Evolutionary conservation across 1,140 invertebrate species (phyloP).

Genomic region (Zaprionus ornatus): DNA sequence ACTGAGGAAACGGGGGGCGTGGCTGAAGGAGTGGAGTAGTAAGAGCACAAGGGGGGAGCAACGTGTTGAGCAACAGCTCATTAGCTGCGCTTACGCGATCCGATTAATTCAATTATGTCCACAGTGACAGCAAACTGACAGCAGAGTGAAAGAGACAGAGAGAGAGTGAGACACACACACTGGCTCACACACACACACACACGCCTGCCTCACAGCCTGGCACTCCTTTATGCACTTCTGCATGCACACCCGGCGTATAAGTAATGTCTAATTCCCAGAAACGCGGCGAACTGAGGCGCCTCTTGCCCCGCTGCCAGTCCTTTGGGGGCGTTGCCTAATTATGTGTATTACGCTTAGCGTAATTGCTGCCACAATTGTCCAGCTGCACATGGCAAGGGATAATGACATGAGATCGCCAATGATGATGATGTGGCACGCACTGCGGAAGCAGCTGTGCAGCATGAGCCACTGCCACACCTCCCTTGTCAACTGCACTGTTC

Average conservation of each 20-base stretch:
- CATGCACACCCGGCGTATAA: conserved; percentile 27
- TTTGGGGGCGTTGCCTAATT: conserved; percentile 52
- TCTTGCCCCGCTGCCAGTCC: background rate
- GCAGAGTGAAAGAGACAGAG: background rate
- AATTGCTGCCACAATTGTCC: conserved; percentile 46
- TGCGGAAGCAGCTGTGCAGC: conserved; percentile 8
- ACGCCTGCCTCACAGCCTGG: background rate
- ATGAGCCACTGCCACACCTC: background rate
- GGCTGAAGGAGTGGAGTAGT: background rate
- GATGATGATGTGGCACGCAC: background rate
- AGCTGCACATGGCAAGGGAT: conserved; percentile 16
- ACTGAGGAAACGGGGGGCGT: background rate
- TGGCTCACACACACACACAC: background rate
- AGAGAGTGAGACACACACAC: background rate
- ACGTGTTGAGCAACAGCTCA: conserved; percentile 57
- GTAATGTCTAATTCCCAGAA: conserved; percentile 44
- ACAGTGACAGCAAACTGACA: conserved; percentile 55
- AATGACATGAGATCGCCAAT: conserved; percentile 8
- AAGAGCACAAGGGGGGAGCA: background rate
- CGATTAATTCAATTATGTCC: conserved; percentile 79
- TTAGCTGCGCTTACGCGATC: conserved; percentile 70
- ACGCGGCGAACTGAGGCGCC: conserved; percentile 1
- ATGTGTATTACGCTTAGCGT: conserved; percentile 66
- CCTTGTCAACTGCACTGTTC: background rate
- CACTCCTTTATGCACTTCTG: conserved; percentile 4